Evolutionary conservation across 2,888 invertebrate species (phyloP).

Genomic region (Yponomeuta cagnagella): DNA sequence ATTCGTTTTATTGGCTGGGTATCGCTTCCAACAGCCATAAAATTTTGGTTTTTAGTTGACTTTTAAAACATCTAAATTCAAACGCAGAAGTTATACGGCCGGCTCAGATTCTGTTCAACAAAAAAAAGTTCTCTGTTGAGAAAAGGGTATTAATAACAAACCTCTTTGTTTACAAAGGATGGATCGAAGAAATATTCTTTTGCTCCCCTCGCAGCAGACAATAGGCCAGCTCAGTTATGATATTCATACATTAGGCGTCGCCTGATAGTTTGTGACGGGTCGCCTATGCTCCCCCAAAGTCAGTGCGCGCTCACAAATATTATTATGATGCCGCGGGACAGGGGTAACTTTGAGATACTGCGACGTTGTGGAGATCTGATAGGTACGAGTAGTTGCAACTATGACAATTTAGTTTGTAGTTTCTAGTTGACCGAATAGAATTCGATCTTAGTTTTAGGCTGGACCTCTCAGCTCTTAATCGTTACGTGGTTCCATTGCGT

Average conservation of each 20-base stretch:
- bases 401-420: background rate
- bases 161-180: background rate
- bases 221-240: slow-evolving; percentile 40
- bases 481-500: too few relatives aligned
- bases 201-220: background rate
- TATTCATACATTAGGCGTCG: slow-evolving; percentile 53
- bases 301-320: slow-evolving; percentile 24
- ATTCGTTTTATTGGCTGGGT: too few relatives aligned
- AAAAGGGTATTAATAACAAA: background rate
- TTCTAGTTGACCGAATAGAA: background rate
- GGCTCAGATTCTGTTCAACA: background rate
- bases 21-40: too few relatives aligned
- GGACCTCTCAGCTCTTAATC: too few relatives aligned
- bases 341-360: slow-evolving; percentile 2
- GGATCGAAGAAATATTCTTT: background rate
- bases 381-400: slow-evolving; percentile 16
- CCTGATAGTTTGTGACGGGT: slow-evolving; percentile 56
- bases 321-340: slow-evolving; percentile 12
- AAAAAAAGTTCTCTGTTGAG: background rate
- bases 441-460: background rate
- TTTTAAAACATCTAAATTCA: background rate
- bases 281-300: slow-evolving; percentile 50
- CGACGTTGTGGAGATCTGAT: background rate
- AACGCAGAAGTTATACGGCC: background rate
- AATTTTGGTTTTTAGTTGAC: too few relatives aligned